Evolutionary conservation across 2,888 invertebrate species (phyloP).

Genomic region (Drosophila robusta): DNA sequence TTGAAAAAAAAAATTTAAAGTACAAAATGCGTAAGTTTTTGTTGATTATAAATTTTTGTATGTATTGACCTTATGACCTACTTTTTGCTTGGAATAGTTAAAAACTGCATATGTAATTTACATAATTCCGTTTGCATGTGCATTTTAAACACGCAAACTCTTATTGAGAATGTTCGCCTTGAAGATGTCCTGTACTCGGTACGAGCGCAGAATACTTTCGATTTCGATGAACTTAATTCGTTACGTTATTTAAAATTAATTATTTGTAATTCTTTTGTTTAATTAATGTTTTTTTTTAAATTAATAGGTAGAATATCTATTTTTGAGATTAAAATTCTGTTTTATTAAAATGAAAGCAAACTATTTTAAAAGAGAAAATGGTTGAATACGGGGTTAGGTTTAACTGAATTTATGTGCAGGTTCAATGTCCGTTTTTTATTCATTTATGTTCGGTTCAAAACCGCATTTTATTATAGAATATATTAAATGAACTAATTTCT

Average conservation of each 20-base stretch:
- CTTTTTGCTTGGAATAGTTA: not conserved
- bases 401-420: too few species aligned
- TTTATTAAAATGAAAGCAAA: too few species aligned
- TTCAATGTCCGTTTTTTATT: too few species aligned
- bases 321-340: too few species aligned
- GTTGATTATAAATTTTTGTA: slow-evolving; percentile 7
- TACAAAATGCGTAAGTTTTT: slow-evolving; percentile 50
- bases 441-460: not conserved
- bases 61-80: slow-evolving; percentile 1
- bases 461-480: not conserved
- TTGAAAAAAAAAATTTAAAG: slow-evolving; percentile 4
- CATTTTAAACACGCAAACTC: slow-evolving; percentile 3
- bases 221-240: too few species aligned
- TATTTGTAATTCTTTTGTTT: too few species aligned
- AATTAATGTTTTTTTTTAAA: too few species aligned
- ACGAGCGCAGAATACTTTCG: not conserved
- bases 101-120: not conserved
- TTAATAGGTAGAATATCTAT: too few species aligned
- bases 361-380: too few species aligned
- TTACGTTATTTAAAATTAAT: too few species aligned
- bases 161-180: not conserved
- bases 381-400: too few species aligned
- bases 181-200: not conserved
- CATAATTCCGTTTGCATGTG: not conserved
- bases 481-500: not conserved